Percentiles rank a stretch among this genome's conserved stretches.
Conservation (phyloP, 2,113 vertebrate species). For the Melanerpes aurifrons region DNA sequence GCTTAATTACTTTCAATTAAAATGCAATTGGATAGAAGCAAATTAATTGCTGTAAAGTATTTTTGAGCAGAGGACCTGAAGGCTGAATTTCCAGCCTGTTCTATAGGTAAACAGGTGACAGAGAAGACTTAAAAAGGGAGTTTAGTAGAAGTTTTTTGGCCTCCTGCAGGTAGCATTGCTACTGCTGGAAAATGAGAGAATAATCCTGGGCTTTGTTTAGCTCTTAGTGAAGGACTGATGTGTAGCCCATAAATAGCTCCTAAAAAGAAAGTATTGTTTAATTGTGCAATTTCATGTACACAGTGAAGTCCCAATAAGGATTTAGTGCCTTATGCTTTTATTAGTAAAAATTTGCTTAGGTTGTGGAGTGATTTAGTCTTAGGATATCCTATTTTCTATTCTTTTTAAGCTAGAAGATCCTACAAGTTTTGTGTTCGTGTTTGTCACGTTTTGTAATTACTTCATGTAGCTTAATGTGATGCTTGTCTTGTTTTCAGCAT, state of each 20-base stretch:
- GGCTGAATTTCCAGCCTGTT: not conserved
- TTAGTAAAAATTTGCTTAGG: not conserved
- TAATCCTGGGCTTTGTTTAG: not conserved
- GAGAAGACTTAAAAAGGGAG: not conserved
- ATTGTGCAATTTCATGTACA: not conserved
- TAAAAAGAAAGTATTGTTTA: constrained; percentile 8
- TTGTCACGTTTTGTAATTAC: not conserved
- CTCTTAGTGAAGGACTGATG: not conserved
- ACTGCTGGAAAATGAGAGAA: not conserved
- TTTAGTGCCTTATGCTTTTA: constrained; percentile 47
- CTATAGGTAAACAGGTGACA: not conserved
- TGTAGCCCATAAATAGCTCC: constrained; percentile 33
- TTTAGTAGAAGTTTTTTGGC: not conserved
- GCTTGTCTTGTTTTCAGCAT: not conserved
- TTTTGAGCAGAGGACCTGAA: not conserved
- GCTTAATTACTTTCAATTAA: not conserved
- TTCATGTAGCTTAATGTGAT: not conserved
- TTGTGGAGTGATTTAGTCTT: not conserved
- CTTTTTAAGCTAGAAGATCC: not conserved
- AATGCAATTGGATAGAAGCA: not conserved
- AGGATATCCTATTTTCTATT: not conserved
- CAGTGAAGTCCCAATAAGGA: not conserved
- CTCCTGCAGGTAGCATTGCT: not conserved
- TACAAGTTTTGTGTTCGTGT: not conserved
- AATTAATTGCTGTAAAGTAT: not conserved